Evolutionary conservation across 1,140 invertebrate genomes (phyloP).

Genomic region (Epicauta chinensis): DNA sequence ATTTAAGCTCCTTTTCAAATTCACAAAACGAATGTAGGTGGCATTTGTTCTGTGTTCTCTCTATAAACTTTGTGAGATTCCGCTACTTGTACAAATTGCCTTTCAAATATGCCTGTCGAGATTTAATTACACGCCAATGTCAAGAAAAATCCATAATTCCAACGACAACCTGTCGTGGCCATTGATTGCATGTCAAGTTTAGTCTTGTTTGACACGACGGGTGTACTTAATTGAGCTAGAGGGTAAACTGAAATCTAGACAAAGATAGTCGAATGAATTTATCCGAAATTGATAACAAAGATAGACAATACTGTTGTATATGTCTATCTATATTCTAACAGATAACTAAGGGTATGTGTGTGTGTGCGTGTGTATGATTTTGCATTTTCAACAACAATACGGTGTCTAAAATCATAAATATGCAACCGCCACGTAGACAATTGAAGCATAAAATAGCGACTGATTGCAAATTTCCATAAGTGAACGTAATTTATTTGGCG

Average conservation of each 20-base stretch:
- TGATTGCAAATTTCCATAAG: slow-evolving; percentile 29
- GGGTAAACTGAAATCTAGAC: neutral
- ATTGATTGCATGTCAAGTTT: slow-evolving; percentile 12
- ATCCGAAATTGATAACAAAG: too few relatives aligned
- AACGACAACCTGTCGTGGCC: slow-evolving; percentile 14
- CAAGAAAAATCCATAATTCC: slow-evolving; percentile 15
- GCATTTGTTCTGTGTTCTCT: too few relatives aligned
- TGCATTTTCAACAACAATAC: slow-evolving; percentile 10
- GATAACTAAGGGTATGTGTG: neutral
- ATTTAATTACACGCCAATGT: slow-evolving; percentile 14
- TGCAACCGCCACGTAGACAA: slow-evolving; percentile 18
- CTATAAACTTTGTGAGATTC: slow-evolving; percentile 1
- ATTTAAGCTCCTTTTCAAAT: too few relatives aligned
- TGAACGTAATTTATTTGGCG: slow-evolving; percentile 20
- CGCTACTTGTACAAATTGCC: slow-evolving; percentile 13
- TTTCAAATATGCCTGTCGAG: slow-evolving; percentile 14
- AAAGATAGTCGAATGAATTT: too few relatives aligned
- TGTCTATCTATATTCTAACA: too few relatives aligned
- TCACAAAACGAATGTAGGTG: too few relatives aligned
- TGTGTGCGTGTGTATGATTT: neutral
- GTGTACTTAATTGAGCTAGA: slow-evolving; percentile 7
- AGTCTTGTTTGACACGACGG: slow-evolving; percentile 9
- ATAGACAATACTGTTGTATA: too few relatives aligned
- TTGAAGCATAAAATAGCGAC: slow-evolving; percentile 16
- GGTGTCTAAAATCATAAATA: slow-evolving; percentile 25